phyloP scores from a whole-genome alignment of 2,888 invertebrate genomes.

The Drosophila kanekoi region DNA sequence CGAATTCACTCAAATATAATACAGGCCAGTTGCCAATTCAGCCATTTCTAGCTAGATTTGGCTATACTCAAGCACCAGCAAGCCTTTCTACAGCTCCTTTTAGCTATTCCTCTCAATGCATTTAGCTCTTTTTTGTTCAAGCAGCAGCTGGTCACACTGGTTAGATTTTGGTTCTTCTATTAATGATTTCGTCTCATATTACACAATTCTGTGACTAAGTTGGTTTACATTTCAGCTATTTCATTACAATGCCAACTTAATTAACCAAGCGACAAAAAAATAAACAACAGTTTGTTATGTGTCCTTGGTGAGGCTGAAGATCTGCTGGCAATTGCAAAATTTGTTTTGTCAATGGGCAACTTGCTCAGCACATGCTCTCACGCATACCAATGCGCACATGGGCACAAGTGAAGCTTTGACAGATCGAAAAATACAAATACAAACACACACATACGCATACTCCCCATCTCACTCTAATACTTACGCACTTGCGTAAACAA shows the following conservation, averaged over 20 bases:
- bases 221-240: neutral
- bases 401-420: constrained; percentile 36
- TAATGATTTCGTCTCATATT: neutral
- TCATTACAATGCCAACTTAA: constrained; percentile 6
- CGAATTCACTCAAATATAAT: neutral
- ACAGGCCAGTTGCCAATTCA: too few species aligned
- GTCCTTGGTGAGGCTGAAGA: constrained; percentile 10
- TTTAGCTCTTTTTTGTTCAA: neutral
- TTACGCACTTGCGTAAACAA: constrained; percentile 29
- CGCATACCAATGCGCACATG: constrained; percentile 45
- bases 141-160: too few species aligned
- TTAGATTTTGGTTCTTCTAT: neutral
- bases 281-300: constrained; percentile 2
- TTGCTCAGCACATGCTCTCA: constrained; percentile 5
- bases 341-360: neutral
- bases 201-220: neutral
- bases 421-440: constrained; percentile 4
- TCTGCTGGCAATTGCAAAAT: constrained; percentile 11
- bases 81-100: too few species aligned
- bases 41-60: too few species aligned
- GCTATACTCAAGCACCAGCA: too few species aligned
- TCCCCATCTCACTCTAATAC: constrained; percentile 1
- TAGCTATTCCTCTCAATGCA: too few species aligned
- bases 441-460: neutral
- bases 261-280: neutral